These are phyloP conservation scores for Muntiacus muntjak DNA, from an alignment of 2,113 vertebrate species.

Conservation along the genomic window DNA sequence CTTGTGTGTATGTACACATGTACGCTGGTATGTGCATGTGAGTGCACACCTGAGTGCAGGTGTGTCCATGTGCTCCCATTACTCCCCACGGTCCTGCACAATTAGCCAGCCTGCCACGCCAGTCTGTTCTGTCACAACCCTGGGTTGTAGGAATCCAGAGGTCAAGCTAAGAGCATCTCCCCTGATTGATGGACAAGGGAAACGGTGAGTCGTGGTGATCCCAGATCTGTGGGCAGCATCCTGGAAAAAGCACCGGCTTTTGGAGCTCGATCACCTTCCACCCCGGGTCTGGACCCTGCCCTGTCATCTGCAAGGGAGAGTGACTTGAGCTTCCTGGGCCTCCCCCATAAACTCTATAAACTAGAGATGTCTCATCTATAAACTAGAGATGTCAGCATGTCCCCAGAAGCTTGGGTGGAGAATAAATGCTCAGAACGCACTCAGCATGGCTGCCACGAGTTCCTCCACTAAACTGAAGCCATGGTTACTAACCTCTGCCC, in stretches of 20 bases:
- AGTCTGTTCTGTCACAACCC: background rate
- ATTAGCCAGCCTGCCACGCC: fast-evolving
- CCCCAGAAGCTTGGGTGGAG: background rate
- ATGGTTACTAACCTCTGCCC: background rate
- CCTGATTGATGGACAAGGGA: background rate
- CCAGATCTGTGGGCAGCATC: fast-evolving
- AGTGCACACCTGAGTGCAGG: background rate
- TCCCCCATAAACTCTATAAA: too few relatives aligned
- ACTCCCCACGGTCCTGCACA: background rate
- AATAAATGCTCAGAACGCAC: too few relatives aligned
- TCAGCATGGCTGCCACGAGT: background rate
- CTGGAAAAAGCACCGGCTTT: background rate
- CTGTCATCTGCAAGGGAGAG: background rate
- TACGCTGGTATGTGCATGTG: fast-evolving
- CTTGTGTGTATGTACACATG: background rate
- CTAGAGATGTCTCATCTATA: background rate
- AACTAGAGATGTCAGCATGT: background rate
- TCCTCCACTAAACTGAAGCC: background rate
- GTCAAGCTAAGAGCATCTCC: background rate
- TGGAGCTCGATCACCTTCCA: background rate
- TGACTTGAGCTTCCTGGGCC: background rate
- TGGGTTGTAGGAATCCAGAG: background rate
- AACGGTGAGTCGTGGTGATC: fast-evolving
- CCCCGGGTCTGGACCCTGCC: background rate
- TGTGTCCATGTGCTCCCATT: background rate